Percentiles rank a stretch among this genome's conserved stretches.
These are phyloP conservation scores for Phylloscopus trochiloides DNA, from an alignment of 2,113 vertebrate genomes.

Conservation along the genomic window DNA sequence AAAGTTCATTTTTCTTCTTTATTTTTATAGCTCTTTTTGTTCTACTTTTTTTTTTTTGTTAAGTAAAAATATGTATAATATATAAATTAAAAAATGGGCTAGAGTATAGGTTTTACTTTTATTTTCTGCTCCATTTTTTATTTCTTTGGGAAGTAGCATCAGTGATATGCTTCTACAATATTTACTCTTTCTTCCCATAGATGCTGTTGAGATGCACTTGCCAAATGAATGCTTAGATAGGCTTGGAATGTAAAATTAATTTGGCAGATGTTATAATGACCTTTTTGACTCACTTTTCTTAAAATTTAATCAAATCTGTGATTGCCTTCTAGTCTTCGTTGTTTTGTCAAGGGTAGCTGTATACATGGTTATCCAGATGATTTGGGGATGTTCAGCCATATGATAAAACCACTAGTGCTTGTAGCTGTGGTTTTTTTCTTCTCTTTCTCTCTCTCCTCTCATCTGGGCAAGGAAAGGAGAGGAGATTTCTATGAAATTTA, in stretches of 20 bases:
- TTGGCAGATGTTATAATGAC: neutral
- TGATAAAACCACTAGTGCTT: neutral
- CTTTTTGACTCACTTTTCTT: neutral
- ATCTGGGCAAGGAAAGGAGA: neutral
- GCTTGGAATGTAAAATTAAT: neutral
- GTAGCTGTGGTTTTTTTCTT: accelerated
- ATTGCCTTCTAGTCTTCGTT: neutral
- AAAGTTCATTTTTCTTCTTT: neutral
- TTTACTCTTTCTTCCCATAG: neutral
- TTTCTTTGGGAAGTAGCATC: neutral
- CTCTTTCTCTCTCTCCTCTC: neutral
- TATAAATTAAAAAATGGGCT: neutral
- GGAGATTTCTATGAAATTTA: neutral
- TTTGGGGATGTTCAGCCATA: neutral
- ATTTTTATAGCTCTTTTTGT: neutral
- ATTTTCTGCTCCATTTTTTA: neutral
- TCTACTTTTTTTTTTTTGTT: too few relatives aligned
- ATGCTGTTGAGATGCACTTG: neutral
- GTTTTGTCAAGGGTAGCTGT: neutral
- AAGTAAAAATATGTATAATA: neutral
- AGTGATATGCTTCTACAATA: neutral
- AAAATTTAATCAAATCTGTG: neutral
- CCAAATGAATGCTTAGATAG: neutral
- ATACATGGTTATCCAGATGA: neutral
- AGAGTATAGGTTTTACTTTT: neutral